phyloP scores from a whole-genome alignment of 2,888 invertebrate species.

The Drosophila ustulata region DNA sequence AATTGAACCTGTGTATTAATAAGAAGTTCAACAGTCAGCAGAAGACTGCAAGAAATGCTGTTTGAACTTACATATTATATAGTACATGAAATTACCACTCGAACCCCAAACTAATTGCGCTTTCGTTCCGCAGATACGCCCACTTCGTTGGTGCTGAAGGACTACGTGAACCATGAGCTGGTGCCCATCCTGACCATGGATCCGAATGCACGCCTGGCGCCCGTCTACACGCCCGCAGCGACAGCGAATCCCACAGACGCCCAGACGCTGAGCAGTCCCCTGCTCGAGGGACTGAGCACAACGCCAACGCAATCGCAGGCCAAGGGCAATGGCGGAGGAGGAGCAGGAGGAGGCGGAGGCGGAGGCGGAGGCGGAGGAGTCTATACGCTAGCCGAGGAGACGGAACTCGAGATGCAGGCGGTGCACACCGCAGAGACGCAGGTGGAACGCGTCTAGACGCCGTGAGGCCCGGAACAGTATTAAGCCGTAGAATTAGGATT shows the following conservation, averaged over 20 bases:
- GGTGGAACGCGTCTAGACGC: conserved; percentile 71
- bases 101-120: background rate
- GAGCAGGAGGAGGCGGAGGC: too few relatives aligned
- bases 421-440: conserved; percentile 83
- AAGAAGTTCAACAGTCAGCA: too few relatives aligned
- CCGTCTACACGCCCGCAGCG: conserved; percentile 53
- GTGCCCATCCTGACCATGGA: conserved; percentile 85
- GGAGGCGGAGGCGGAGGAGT: conserved; percentile 55
- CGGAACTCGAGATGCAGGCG: conserved; percentile 86
- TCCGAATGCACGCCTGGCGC: conserved; percentile 77
- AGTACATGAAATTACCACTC: too few relatives aligned
- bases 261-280: conserved; percentile 60
- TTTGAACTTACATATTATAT: too few relatives aligned
- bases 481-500: conserved; percentile 57
- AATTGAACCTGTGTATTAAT: too few relatives aligned
- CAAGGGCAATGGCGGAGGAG: conserved; percentile 80
- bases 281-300: conserved; percentile 73
- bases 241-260: conserved; percentile 14
- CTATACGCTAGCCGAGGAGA: conserved; percentile 87
- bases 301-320: conserved; percentile 17
- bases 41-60: too few relatives aligned
- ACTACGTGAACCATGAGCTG: conserved; percentile 85
- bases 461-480: conserved; percentile 30
- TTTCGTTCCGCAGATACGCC: conserved; percentile 85
- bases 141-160: conserved; percentile 85